These are phyloP conservation scores for Parauchenoglanis ngamensis DNA, from an alignment of 2,797 vertebrate species.

Conservation along the genomic window DNA sequence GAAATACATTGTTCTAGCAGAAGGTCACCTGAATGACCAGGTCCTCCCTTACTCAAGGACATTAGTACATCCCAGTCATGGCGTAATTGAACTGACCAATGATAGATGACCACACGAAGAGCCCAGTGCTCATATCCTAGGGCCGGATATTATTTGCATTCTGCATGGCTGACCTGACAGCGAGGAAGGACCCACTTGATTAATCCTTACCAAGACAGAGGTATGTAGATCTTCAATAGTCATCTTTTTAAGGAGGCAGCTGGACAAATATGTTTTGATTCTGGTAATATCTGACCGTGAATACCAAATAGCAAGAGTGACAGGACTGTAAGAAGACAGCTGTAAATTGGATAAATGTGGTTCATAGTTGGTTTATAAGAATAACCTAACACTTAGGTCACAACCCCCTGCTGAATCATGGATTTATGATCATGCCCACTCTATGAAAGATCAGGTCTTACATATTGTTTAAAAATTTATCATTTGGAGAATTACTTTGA, in stretches of 20 bases:
- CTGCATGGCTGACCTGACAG: slow-evolving; percentile 20
- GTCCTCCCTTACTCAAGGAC: not conserved
- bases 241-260: slow-evolving; percentile 35
- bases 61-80: not conserved
- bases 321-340: slow-evolving; percentile 16
- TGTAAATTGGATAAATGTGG: not conserved
- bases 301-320: not conserved
- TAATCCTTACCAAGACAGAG: slow-evolving; percentile 47
- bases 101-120: not conserved
- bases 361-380: not conserved
- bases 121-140: not conserved
- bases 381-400: not conserved
- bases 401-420: not conserved
- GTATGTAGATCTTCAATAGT: slow-evolving; percentile 43
- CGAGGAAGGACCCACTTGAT: slow-evolving; percentile 40
- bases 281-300: not conserved
- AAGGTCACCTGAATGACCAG: not conserved
- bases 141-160: slow-evolving; percentile 24
- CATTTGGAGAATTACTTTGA: not conserved
- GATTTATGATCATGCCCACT: not conserved
- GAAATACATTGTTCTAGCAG: not conserved
- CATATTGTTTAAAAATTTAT: not conserved
- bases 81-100: not conserved
- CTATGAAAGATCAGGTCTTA: not conserved
- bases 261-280: slow-evolving; percentile 48